phyloP scores from a whole-genome alignment of 2,797 vertebrate species.

The Pseudochirops corinnae region DNA sequence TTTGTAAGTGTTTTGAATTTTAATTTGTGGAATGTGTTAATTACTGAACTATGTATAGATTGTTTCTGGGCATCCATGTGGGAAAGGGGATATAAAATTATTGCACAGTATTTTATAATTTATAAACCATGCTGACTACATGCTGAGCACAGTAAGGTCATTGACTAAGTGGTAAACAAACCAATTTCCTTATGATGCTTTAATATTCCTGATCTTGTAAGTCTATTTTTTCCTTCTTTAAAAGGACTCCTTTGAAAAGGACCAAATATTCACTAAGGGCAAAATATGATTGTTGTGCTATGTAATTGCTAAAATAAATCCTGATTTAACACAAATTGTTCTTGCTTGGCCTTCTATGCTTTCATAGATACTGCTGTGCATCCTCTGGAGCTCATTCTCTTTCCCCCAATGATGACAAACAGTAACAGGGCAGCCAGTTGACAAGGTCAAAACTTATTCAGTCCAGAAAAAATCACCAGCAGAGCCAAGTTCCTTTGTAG shows the following conservation, averaged over 20 bases:
- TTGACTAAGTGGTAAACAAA: conserved; percentile 14
- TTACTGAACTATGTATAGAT: conserved; percentile 73
- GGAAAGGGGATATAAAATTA: conserved; percentile 64
- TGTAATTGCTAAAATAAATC: conserved; percentile 23
- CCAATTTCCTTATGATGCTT: conserved; percentile 25
- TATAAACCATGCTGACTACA: conserved; percentile 52
- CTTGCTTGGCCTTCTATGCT: not conserved
- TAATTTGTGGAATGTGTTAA: conserved; percentile 74
- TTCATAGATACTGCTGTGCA: not conserved
- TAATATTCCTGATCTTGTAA: conserved; percentile 40
- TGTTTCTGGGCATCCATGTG: conserved; percentile 63
- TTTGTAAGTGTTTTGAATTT: conserved; percentile 74
- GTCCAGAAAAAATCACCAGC: not conserved
- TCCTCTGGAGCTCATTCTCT: not conserved
- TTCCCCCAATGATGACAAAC: not conserved
- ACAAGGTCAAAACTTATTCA: not conserved
- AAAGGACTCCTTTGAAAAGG: not conserved
- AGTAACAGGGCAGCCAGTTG: not conserved
- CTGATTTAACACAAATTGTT: not conserved
- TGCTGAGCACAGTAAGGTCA: conserved; percentile 7
- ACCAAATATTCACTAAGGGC: not conserved
- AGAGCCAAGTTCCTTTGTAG: not conserved
- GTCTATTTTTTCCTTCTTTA: conserved; percentile 21
- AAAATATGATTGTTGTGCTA: conserved; percentile 15
- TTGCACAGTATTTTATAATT: conserved; percentile 50